A percentile compares a stretch with the other conserved stretches of the same genome.
These are phyloP conservation scores for Platygyra sinensis DNA, from an alignment of 64 coral and sea anemone species.

Conservation along the genomic window DNA sequence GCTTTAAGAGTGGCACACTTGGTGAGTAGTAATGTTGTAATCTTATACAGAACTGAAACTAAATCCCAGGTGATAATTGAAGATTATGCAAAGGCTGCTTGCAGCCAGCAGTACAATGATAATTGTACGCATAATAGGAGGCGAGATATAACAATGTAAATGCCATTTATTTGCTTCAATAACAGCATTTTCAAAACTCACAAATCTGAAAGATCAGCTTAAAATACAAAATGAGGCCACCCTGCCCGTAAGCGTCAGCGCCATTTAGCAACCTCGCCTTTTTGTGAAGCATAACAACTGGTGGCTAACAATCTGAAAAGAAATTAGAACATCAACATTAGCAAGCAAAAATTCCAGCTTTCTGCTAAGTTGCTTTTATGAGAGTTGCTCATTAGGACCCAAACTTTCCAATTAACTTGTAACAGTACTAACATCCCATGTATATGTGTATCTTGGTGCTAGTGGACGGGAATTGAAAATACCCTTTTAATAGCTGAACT, in stretches of 20 bases:
- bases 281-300: no score
- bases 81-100: conserved; percentile 57
- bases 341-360: conserved; percentile 50
- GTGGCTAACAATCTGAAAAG: no score
- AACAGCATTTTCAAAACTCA: no score
- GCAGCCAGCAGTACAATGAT: not conserved
- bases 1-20: conserved; percentile 43
- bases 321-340: no score
- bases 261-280: no score
- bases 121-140: no score
- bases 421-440: conserved; percentile 31
- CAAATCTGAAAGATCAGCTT: no score
- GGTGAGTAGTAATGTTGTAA: conserved; percentile 22
- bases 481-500: conserved; percentile 12
- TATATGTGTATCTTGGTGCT: conserved; percentile 28
- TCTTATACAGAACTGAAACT: no score
- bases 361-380: conserved; percentile 26
- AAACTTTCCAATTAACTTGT: conserved; percentile 10
- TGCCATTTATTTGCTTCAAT: no score
- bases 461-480: conserved; percentile 1
- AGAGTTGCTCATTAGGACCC: conserved; percentile 20
- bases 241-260: no score
- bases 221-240: no score
- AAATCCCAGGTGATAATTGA: not conserved
- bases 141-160: no score